These are phyloP conservation scores for Chelonia mydas DNA, from an alignment of 2,797 vertebrate species.

Conservation along the genomic window DNA sequence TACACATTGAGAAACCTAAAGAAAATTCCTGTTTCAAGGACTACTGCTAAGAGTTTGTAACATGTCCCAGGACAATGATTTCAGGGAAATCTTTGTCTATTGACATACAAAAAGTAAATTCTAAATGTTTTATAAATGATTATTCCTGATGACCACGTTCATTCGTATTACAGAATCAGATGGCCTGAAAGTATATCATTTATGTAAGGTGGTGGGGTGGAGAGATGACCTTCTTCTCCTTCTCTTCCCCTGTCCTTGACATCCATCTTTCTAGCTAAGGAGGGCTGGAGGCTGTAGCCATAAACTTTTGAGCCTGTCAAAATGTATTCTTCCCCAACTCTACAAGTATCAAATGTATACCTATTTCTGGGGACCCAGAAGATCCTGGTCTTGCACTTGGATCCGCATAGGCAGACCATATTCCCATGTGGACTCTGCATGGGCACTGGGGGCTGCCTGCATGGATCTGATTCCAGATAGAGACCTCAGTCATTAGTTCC, in stretches of 20 bases:
- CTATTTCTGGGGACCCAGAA: neutral
- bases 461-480: neutral
- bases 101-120: neutral
- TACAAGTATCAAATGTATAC: neutral
- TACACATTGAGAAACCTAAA: neutral
- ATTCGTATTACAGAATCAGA: neutral
- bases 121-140: neutral
- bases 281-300: no score
- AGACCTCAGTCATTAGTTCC: neutral
- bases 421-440: neutral
- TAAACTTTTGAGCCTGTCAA: neutral
- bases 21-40: conserved; percentile 60
- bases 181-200: neutral
- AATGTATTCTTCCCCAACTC: neutral
- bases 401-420: neutral
- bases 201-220: neutral
- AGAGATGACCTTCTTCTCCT: neutral
- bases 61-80: conserved; percentile 64
- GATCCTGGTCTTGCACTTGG: neutral
- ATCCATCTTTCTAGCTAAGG: neutral
- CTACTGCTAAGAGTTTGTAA: conserved; percentile 1
- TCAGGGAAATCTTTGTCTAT: conserved; percentile 37
- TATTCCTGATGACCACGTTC: neutral
- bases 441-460: neutral
- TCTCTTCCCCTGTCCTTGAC: neutral